Base-by-base conservation (phyloP, 2,113 vertebrate species). In the Phyllostomus hastatus region DNA sequence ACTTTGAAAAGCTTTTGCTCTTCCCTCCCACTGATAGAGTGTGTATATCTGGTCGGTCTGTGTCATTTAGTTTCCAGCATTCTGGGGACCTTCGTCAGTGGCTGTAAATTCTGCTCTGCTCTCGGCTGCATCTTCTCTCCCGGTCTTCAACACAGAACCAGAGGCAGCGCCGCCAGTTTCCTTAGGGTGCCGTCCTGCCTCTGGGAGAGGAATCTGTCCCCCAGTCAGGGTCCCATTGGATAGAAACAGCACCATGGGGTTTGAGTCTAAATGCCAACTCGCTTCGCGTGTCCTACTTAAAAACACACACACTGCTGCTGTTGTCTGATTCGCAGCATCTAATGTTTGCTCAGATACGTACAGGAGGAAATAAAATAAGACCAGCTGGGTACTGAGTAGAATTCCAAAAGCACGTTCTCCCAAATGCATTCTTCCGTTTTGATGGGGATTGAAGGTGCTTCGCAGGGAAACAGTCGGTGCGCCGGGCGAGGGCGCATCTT, bases 1-100 rank as follows among this genome's bases (percentile, higher is more conserved):
- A 97, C 96, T 97, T 98, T 97, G 96, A 80, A 59, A 97, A 98
- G 92, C 92, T 97, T 97, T 96, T 96, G 97, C 95, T 98, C 96
- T 98, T 98, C 97, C 72, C 59, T 95, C 76, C 97, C 79, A 9
- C 87, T 91, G 76, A 93, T 66, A 5, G 93, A 84, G 14, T 79
- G 54, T 85, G 54, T 96, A 33, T 93, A 86, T 86, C 75, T 79
- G 72, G 7, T 94, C 46, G 72, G 91, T 70, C 95, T 96, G 84
- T 95, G 94, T 93, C 89, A 79, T 85, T 95, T 84, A 98, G 92
- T 95, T 82, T 66, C 93, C 92, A 91, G 8, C 15, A 59, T 89
- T 38, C 94, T 87, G 41, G 93, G 78, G 95, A 93, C 46, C 7
- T 94, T 96, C 46, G 75, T 82, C 88, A 94, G 90, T 95, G 79